Conservation (phyloP, 2,797 vertebrate species). For the Lepus townsendii region DNA sequence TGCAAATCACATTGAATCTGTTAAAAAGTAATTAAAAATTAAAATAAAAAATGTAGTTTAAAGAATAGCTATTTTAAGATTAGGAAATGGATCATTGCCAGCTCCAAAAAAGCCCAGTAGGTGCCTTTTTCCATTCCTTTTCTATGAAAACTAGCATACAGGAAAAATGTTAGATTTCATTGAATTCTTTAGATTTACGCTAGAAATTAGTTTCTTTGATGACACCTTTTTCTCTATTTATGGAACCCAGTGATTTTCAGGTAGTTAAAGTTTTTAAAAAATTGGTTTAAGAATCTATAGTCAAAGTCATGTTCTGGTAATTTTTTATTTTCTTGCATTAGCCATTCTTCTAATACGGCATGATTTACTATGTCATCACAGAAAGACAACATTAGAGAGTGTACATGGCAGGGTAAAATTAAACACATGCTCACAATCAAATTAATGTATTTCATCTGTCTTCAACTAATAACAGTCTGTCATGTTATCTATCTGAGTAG, state of each 20-base stretch:
- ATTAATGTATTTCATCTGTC: constrained; percentile 93
- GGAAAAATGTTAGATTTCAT: constrained; percentile 10
- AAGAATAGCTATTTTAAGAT: background rate
- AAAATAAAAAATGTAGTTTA: background rate
- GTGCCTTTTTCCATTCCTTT: background rate
- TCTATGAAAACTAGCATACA: background rate
- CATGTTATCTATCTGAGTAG: constrained; percentile 95
- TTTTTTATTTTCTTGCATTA: constrained; percentile 84
- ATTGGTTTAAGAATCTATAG: constrained; percentile 71
- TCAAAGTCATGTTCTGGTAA: constrained; percentile 72
- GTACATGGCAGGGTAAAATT: constrained; percentile 89
- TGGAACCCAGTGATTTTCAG: constrained; percentile 60
- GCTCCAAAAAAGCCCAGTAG: background rate
- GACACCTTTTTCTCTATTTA: background rate
- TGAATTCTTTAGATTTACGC: constrained; percentile 49
- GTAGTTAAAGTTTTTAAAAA: constrained; percentile 74
- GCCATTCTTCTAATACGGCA: constrained; percentile 83
- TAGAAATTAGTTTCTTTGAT: constrained; percentile 74
- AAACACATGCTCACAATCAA: constrained; percentile 92
- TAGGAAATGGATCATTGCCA: background rate
- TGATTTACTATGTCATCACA: constrained; percentile 87
- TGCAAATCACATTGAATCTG: no score
- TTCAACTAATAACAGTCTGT: constrained; percentile 93
- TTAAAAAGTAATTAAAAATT: no score
- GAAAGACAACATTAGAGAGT: constrained; percentile 87